Conservation (phyloP, 2,888 invertebrate species). For the Zygothrica quintamaculata region DNA sequence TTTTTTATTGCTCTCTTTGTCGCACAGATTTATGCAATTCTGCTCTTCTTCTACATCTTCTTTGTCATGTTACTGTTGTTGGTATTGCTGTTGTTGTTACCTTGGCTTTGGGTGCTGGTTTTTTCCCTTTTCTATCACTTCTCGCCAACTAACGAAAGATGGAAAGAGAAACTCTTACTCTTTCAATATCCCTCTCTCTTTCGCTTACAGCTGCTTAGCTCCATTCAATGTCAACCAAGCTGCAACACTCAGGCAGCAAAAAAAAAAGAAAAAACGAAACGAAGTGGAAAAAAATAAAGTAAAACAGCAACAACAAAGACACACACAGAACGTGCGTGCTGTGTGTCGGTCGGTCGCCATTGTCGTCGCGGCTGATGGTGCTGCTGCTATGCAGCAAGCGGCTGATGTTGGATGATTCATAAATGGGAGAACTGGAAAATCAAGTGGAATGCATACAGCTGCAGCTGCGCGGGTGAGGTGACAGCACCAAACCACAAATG, state of each 20-base stretch:
- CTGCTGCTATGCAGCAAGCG: constrained; percentile 14
- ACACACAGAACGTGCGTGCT: constrained; percentile 67
- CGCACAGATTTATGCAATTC: constrained; percentile 73
- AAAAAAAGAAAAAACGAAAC: constrained; percentile 11
- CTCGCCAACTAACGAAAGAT: constrained; percentile 25
- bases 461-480: constrained; percentile 65
- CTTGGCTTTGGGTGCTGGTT: constrained; percentile 37
- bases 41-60: constrained; percentile 26
- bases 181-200: constrained; percentile 4
- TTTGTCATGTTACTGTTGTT: constrained; percentile 19
- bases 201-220: constrained; percentile 19
- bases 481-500: constrained; percentile 68
- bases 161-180: constrained; percentile 10
- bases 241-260: too few species aligned
- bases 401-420: constrained; percentile 69
- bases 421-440: constrained; percentile 78
- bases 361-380: constrained; percentile 41
- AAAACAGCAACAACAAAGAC: constrained; percentile 30
- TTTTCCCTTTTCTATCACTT: constrained; percentile 45
- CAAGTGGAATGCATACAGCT: constrained; percentile 78
- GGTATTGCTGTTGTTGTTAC: constrained; percentile 14
- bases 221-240: constrained; percentile 67
- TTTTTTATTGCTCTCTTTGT: constrained; percentile 64
- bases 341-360: constrained; percentile 44
- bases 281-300: constrained; percentile 7